phyloP scores from a whole-genome alignment of 2,888 invertebrate species.

The Mythimna lalbum region DNA sequence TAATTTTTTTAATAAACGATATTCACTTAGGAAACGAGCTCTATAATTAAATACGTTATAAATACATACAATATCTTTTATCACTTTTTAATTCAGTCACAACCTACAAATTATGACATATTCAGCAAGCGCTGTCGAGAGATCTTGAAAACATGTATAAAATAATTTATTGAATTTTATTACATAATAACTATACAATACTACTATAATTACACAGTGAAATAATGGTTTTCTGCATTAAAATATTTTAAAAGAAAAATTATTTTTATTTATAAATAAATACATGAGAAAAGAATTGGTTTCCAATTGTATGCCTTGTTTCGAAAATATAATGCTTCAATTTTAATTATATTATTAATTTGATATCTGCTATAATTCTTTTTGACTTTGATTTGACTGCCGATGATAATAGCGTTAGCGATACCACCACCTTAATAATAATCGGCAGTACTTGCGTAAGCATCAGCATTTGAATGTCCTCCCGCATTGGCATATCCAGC shows the following conservation, averaged over 20 bases:
- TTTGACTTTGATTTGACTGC: not conserved
- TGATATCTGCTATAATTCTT: not conserved
- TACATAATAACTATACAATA: not conserved
- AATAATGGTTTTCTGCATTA: not conserved
- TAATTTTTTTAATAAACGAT: not conserved
- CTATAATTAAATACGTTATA: not conserved
- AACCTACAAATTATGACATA: conserved; percentile 1
- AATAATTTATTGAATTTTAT: not conserved
- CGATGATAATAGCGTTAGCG: not conserved
- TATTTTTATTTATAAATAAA: not conserved
- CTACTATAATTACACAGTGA: not conserved
- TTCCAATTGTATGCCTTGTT: not conserved
- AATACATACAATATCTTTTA: conserved; percentile 1
- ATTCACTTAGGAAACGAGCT: not conserved
- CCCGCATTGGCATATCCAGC: too few species aligned
- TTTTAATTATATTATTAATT: not conserved
- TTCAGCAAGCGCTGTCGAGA: not conserved
- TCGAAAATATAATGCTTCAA: not conserved
- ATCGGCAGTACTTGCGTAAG: conserved; percentile 1
- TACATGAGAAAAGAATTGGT: not conserved
- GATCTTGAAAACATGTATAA: conserved; percentile 10
- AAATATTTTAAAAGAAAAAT: not conserved
- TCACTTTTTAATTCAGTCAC: not conserved
- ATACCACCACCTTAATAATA: not conserved
- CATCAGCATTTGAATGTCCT: not conserved